Conservation (phyloP, 2,888 invertebrate species). For the Liopterus haemorrhoidalis region DNA sequence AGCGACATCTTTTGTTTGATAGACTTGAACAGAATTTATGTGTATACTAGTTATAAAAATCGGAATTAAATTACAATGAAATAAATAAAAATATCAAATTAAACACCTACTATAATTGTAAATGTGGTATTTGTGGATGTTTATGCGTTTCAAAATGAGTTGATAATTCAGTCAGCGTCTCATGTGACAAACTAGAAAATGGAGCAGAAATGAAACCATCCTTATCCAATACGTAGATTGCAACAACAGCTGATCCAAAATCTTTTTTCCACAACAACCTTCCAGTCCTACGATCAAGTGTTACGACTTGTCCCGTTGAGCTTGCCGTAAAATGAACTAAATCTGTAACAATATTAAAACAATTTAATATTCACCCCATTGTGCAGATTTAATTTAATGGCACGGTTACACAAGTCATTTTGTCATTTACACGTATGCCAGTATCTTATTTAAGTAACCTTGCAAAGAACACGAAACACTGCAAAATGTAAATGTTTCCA, state of each 20-base stretch:
- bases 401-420: too few relatives aligned
- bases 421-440: too few relatives aligned
- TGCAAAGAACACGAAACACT: too few relatives aligned
- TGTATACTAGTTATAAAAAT: too few relatives aligned
- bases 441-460: too few relatives aligned
- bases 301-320: conserved; percentile 78
- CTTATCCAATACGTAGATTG: conserved; percentile 71
- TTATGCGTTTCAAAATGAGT: conserved; percentile 41
- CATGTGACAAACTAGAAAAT: conserved; percentile 83
- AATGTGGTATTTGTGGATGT: conserved; percentile 44
- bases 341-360: conserved; percentile 50
- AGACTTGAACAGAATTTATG: too few relatives aligned
- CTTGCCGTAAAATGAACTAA: conserved; percentile 86
- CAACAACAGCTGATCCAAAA: conserved; percentile 84
- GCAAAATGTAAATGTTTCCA: too few relatives aligned
- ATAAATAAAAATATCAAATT: conserved; percentile 16
- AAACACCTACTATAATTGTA: conserved; percentile 50
- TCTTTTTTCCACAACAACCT: conserved; percentile 82
- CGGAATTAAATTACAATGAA: too few relatives aligned
- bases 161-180: conserved; percentile 63
- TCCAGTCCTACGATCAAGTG: conserved; percentile 76
- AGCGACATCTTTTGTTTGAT: too few relatives aligned
- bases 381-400: conserved; percentile 6
- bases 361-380: conserved; percentile 3
- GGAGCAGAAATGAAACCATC: conserved; percentile 78